phyloP scores from a whole-genome alignment of 1,140 invertebrate species.

The Sitophilus oryzae region DNA sequence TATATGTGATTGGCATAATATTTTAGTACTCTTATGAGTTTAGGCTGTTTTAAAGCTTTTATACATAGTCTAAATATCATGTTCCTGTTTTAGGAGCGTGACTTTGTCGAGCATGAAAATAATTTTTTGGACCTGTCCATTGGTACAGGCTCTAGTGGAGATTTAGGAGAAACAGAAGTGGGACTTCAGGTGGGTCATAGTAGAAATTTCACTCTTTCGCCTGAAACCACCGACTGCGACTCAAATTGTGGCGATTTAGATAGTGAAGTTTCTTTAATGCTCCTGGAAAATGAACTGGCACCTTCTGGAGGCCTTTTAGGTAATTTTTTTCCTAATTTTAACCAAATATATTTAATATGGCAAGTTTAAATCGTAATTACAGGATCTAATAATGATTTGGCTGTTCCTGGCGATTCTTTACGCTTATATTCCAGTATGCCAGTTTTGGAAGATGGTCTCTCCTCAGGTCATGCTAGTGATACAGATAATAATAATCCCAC shows the following conservation, averaged over 20 bases:
- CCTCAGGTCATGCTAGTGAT: conserved; percentile 87
- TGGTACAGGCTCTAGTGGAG: conserved; percentile 62
- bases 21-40: no score
- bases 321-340: conserved; percentile 19
- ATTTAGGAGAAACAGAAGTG: conserved; percentile 61
- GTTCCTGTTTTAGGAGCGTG: conserved; percentile 45
- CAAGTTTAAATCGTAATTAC: conserved; percentile 23
- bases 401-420: conserved; percentile 49
- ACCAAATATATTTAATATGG: background rate
- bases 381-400: conserved; percentile 51
- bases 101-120: conserved; percentile 54
- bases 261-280: conserved; percentile 68
- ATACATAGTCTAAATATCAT: no score
- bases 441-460: conserved; percentile 88
- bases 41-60: no score
- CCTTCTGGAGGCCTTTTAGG: conserved; percentile 39
- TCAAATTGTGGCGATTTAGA: conserved; percentile 80
- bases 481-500: conserved; percentile 79
- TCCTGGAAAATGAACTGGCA: conserved; percentile 62
- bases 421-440: conserved; percentile 72
- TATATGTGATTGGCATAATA: no score
- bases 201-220: conserved; percentile 82
- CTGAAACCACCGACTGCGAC: conserved; percentile 93
- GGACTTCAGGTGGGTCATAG: conserved; percentile 59
- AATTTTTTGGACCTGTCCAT: conserved; percentile 59